phyloP scores from a whole-genome alignment of 2,888 invertebrate species.

The Gari tellinella region DNA sequence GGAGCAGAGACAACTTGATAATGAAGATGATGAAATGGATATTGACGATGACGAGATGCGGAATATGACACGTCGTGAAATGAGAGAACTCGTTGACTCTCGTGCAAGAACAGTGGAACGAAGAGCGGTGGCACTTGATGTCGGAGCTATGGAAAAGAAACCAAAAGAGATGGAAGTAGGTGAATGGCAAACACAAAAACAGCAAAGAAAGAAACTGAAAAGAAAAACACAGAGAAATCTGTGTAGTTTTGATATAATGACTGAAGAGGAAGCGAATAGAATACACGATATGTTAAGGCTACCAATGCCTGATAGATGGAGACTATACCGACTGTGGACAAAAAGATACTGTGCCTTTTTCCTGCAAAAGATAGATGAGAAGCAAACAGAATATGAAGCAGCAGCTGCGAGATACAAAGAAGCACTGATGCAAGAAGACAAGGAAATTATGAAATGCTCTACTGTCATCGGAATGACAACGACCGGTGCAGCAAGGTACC shows the following conservation, averaged over 20 bases:
- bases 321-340: slow-evolving; percentile 83
- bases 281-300: slow-evolving; percentile 73
- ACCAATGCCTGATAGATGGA: slow-evolving; percentile 83
- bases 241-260: slow-evolving; percentile 61
- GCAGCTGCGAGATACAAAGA: slow-evolving; percentile 65
- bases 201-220: slow-evolving; percentile 56
- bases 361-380: slow-evolving; percentile 55
- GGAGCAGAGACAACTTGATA: slow-evolving; percentile 54
- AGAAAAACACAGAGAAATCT: slow-evolving; percentile 54
- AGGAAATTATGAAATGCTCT: slow-evolving; percentile 72
- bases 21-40: slow-evolving; percentile 56
- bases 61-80: not conserved
- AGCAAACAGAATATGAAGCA: slow-evolving; percentile 66
- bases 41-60: slow-evolving; percentile 27
- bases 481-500: slow-evolving; percentile 81
- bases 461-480: slow-evolving; percentile 83
- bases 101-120: slow-evolving; percentile 22
- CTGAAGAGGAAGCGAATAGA: slow-evolving; percentile 57
- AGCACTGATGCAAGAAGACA: slow-evolving; percentile 73
- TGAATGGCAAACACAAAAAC: slow-evolving; percentile 42
- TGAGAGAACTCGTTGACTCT: slow-evolving; percentile 1
- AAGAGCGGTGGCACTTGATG: slow-evolving; percentile 48
- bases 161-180: slow-evolving; percentile 21
- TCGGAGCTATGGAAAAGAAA: slow-evolving; percentile 28
- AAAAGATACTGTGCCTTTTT: slow-evolving; percentile 53